Conservation (phyloP, 2,797 vertebrate species). For the Acanthurus leucopareius region DNA sequence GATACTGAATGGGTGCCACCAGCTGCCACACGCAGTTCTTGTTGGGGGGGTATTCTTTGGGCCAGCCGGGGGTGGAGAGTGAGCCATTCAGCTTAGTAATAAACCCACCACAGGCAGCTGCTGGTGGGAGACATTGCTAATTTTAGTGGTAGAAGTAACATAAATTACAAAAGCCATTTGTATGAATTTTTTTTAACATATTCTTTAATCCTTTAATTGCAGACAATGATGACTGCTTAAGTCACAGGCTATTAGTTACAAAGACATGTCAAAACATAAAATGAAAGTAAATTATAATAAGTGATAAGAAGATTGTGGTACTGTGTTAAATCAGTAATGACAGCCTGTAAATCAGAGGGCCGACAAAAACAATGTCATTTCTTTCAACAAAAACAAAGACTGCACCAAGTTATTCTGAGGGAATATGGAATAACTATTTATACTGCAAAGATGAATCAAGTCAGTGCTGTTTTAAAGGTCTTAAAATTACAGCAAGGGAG, state of each 20-base stretch:
- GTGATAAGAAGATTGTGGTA: neutral
- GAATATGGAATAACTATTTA: neutral
- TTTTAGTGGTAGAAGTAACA: constrained; percentile 48
- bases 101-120: constrained; percentile 98
- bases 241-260: neutral
- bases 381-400: neutral
- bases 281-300: too few relatives aligned
- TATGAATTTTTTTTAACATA: neutral
- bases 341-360: too few relatives aligned
- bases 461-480: neutral
- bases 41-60: constrained; percentile 97
- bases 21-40: constrained; percentile 99
- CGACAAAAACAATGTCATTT: neutral
- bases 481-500: neutral
- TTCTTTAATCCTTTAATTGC: neutral
- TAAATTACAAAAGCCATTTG: constrained; percentile 12
- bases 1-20: constrained; percentile 97
- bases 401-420: neutral
- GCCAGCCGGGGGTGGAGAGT: constrained; percentile 98
- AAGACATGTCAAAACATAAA: neutral
- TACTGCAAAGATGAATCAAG: neutral
- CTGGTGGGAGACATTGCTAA: constrained; percentile 73
- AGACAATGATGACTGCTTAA: neutral
- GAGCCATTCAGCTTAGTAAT: constrained; percentile 98
- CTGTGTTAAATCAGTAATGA: neutral